Conservation (phyloP, 2,113 vertebrate species). For the Suncus etruscus region DNA sequence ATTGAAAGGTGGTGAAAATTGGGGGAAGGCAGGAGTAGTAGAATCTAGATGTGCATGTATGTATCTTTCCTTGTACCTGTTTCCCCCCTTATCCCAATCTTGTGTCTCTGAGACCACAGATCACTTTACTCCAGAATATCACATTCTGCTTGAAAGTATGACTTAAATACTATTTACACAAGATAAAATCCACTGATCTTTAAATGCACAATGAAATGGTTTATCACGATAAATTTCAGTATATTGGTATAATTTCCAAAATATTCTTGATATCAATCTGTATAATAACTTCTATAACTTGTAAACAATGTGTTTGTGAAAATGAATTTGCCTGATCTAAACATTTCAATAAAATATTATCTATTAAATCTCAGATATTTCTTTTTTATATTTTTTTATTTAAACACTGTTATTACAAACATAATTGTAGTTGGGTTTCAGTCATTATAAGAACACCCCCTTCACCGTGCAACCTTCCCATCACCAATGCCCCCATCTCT, state of each 20-base stretch:
- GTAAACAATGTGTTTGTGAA: not conserved
- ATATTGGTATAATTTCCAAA: not conserved
- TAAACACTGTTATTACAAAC: too few species aligned
- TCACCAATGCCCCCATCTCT: too few species aligned
- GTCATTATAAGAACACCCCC: too few species aligned
- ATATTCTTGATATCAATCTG: too few species aligned
- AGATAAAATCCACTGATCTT: not conserved
- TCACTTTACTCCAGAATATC: not conserved
- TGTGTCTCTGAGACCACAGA: not conserved
- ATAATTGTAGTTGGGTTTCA: too few species aligned
- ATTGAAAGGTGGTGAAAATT: too few species aligned
- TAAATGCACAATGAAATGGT: not conserved
- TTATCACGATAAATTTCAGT: slow-evolving; percentile 1
- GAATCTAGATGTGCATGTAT: too few species aligned
- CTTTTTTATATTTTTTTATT: too few species aligned
- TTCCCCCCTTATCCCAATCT: not conserved
- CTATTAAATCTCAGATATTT: not conserved
- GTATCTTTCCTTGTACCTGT: too few species aligned
- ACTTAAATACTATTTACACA: not conserved
- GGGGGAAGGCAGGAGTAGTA: too few species aligned
- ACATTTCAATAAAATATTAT: not conserved
- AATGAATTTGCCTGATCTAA: not conserved
- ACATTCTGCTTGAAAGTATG: not conserved
- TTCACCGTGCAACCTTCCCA: too few species aligned
- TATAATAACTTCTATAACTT: too few species aligned